A percentile compares a stretch with the other conserved stretches of the same genome.
These are phyloP conservation scores for Baccha elongata DNA, from an alignment of 2,888 invertebrate genomes.

Conservation along the genomic window DNA sequence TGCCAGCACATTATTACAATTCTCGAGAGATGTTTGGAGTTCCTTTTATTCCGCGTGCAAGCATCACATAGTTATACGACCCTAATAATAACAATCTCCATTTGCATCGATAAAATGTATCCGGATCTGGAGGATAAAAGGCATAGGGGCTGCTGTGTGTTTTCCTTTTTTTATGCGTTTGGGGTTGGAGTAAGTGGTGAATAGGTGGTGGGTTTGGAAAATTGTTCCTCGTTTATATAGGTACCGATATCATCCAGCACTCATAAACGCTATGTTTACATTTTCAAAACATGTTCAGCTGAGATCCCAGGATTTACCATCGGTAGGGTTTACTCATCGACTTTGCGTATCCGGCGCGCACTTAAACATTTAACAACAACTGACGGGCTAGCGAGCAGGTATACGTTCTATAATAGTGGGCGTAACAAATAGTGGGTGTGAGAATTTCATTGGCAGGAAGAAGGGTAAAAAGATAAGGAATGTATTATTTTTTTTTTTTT, in stretches of 20 bases:
- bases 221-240: slow-evolving; percentile 45
- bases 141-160: slow-evolving; percentile 46
- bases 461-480: slow-evolving; percentile 28
- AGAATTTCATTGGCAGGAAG: slow-evolving; percentile 31
- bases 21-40: slow-evolving; percentile 67
- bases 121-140: slow-evolving; percentile 53
- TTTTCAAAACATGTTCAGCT: slow-evolving; percentile 71
- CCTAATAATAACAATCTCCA: slow-evolving; percentile 68
- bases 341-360: slow-evolving; percentile 65
- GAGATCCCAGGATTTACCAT: slow-evolving; percentile 68
- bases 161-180: slow-evolving; percentile 54
- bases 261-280: slow-evolving; percentile 74
- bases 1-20: slow-evolving; percentile 72
- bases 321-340: slow-evolving; percentile 68
- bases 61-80: slow-evolving; percentile 56
- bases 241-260: slow-evolving; percentile 66
- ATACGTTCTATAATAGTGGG: slow-evolving; percentile 34
- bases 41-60: slow-evolving; percentile 58
- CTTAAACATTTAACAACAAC: slow-evolving; percentile 64
- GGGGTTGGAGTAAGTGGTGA: slow-evolving; percentile 18
- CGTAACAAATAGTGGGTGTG: slow-evolving; percentile 61
- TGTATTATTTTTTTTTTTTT: neutral
- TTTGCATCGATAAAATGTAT: slow-evolving; percentile 50
- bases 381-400: slow-evolving; percentile 44
- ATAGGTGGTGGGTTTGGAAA: slow-evolving; percentile 11